Conservation (phyloP, 1,140 invertebrate genomes). For the Drosophila albomicans region DNA sequence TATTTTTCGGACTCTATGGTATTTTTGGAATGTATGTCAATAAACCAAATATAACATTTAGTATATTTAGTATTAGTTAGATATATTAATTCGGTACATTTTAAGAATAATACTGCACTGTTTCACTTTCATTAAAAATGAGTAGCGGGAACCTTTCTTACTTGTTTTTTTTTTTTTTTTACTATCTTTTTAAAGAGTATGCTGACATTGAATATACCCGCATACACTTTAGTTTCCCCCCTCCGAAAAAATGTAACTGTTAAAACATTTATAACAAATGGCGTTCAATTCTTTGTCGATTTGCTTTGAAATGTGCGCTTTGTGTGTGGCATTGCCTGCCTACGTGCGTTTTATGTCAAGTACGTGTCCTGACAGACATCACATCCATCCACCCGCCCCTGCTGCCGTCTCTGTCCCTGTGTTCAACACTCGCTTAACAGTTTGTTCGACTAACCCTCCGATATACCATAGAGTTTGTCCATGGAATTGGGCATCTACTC, state of each 20-base stretch:
- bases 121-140: too few species aligned
- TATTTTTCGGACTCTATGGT: too few species aligned
- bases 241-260: slow-evolving; percentile 19
- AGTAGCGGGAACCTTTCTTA: too few species aligned
- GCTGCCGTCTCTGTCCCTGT: neutral
- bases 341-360: slow-evolving; percentile 72
- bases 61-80: too few species aligned
- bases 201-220: neutral
- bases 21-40: too few species aligned
- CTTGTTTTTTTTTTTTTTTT: too few species aligned
- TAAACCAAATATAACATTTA: too few species aligned
- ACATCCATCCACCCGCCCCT: neutral
- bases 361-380: slow-evolving; percentile 63
- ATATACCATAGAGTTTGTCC: neutral
- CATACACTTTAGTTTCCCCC: neutral
- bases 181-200: neutral
- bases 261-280: slow-evolving; percentile 50
- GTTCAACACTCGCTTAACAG: neutral
- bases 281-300: slow-evolving; percentile 38
- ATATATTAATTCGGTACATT: too few species aligned
- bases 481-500: slow-evolving; percentile 9
- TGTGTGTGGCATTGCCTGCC: slow-evolving; percentile 41
- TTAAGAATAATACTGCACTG: too few species aligned
- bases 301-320: slow-evolving; percentile 52
- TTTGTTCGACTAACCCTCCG: slow-evolving; percentile 17